Base-by-base conservation (phyloP, 2,888 invertebrate genomes). In the Protonemura montana region DNA sequence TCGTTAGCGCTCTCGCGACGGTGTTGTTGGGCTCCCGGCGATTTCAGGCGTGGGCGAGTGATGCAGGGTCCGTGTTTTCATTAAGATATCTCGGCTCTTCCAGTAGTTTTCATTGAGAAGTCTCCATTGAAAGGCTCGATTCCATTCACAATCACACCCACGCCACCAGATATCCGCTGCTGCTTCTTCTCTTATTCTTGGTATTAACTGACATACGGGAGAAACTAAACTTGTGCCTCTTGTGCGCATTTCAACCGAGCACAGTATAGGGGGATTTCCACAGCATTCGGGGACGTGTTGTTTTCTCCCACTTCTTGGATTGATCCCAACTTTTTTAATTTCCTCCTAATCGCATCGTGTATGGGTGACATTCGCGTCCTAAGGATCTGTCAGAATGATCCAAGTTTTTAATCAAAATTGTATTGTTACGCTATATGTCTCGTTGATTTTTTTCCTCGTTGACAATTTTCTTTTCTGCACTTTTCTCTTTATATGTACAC, bases 61-160 rank as follows among this genome's bases (percentile, higher is more conserved):
- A 59, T 59, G 59, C 59, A 59, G 59, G 7, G 81, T 28, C 81
- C 29, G 28, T n/a, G 0, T 1, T 59, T 59, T 59, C 59, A 59
- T 59, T 59, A 59, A 59, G 59, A 59, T 27, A 29, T n/a, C 29
- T 27, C 81, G 0, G 30, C 30, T 27, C 81, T 30, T 78, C 29
- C 78, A 27, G 27, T 29, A 78, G 27, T 78, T 78, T 81, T 81
- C 81, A 81, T 81, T 81, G 29, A 81, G 29, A 81, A 28, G 28
- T 28, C 16, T 81, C 27, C 29, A 29, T 81, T 81, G 30, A 30
- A 30, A 13, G 7, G 29, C 81, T 81, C 30, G 81, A 81, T 30
- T 81, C 30, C 81, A 81, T 81, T 81, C 81, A 35, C 35, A 35
- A 35, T 35, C 35, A 81, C 81, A 81, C 81, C 81, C 81, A 81